Evolutionary conservation across 2,888 invertebrate genomes (phyloP).

Genomic region (Cantharis rufa): DNA sequence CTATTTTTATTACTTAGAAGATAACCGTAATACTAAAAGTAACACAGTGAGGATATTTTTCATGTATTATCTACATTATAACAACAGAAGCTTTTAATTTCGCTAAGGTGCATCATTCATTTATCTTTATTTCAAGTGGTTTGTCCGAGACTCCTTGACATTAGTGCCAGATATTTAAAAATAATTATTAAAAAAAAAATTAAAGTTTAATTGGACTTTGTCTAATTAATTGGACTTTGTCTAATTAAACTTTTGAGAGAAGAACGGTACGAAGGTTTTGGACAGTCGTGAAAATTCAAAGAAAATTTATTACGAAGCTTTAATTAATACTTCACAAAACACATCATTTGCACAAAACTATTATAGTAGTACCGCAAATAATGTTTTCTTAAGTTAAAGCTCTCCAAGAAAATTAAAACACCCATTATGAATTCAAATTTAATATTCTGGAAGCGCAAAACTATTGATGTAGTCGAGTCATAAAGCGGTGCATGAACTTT

Average conservation of each 20-base stretch:
- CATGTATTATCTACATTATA: too few relatives aligned
- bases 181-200: too few relatives aligned
- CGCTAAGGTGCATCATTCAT: too few relatives aligned
- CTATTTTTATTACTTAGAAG: too few relatives aligned
- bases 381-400: not conserved
- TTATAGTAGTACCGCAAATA: not conserved
- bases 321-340: not conserved
- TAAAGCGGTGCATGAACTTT: conserved; percentile 16
- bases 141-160: too few relatives aligned
- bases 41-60: too few relatives aligned
- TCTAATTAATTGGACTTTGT: too few relatives aligned
- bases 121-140: too few relatives aligned
- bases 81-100: too few relatives aligned
- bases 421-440: not conserved
- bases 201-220: too few relatives aligned
- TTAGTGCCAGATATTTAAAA: too few relatives aligned
- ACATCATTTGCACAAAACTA: not conserved
- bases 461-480: conserved; percentile 16
- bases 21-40: too few relatives aligned
- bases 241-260: not conserved
- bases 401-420: not conserved
- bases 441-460: conserved; percentile 6
- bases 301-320: not conserved
- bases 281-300: not conserved
- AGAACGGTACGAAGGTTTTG: not conserved